Evolutionary conservation across 1,140 invertebrate species (phyloP).

Genomic region (Anastatus disparis): DNA sequence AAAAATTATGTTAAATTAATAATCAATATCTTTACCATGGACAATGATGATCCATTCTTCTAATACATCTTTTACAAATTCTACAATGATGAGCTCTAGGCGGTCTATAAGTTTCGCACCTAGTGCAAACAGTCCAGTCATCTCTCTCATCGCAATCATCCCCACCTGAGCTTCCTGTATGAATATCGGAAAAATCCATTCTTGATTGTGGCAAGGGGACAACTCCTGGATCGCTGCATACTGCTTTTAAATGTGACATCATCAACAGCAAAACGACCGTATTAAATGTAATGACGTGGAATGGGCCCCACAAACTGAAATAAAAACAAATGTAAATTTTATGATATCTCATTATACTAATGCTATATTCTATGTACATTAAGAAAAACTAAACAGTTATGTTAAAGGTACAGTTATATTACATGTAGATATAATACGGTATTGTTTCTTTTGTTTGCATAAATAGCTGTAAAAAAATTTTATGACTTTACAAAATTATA

Average conservation of each 20-base stretch:
- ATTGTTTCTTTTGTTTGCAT: too few relatives aligned
- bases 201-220: slow-evolving; percentile 84
- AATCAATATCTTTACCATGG: slow-evolving; percentile 71
- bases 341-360: background rate
- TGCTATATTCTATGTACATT: too few relatives aligned
- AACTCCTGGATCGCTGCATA: slow-evolving; percentile 89
- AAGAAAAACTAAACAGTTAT: background rate
- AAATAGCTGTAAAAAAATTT: too few relatives aligned
- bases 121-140: slow-evolving; percentile 87
- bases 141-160: slow-evolving; percentile 69
- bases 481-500: too few relatives aligned
- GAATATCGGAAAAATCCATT: slow-evolving; percentile 88
- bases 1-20: slow-evolving; percentile 4
- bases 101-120: slow-evolving; percentile 87
- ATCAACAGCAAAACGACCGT: slow-evolving; percentile 79
- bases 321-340: slow-evolving; percentile 33
- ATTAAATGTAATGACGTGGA: slow-evolving; percentile 87
- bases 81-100: slow-evolving; percentile 89
- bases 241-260: slow-evolving; percentile 85
- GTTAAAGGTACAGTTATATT: background rate
- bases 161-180: slow-evolving; percentile 68
- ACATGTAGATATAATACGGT: too few relatives aligned
- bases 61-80: slow-evolving; percentile 87
- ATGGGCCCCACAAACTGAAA: slow-evolving; percentile 85
- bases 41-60: slow-evolving; percentile 93